Evolutionary conservation across 2,113 vertebrate species (phyloP).

Genomic region (Clarias magur): DNA sequence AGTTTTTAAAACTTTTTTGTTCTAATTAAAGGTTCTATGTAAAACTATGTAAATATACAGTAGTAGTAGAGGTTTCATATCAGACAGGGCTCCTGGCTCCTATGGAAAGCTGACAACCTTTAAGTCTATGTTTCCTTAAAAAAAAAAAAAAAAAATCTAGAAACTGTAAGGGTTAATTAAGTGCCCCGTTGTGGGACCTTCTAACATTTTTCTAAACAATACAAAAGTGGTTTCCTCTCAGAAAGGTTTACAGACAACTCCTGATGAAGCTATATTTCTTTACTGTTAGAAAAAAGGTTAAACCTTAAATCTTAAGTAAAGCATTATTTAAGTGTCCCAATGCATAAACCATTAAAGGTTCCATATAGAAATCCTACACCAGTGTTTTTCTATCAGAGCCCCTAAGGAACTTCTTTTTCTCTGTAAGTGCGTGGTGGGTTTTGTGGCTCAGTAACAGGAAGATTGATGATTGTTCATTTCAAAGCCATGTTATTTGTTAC

Average conservation of each 20-base stretch:
- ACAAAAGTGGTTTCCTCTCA: background rate
- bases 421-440: background rate
- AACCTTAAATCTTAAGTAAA: background rate
- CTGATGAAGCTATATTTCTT: background rate
- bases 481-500: constrained; percentile 12
- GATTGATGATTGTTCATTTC: constrained; percentile 13
- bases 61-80: background rate
- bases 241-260: background rate
- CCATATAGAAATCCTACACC: background rate
- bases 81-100: background rate
- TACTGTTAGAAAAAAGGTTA: background rate
- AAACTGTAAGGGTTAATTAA: background rate
- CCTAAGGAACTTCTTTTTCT: background rate
- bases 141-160: background rate
- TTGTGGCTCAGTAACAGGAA: background rate
- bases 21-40: background rate
- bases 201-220: background rate
- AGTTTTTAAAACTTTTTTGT: background rate
- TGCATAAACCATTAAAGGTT: background rate
- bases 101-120: background rate
- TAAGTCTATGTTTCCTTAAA: background rate
- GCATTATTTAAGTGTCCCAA: background rate
- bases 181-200: background rate
- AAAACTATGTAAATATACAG: background rate
- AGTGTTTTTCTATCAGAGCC: background rate